A percentile compares a stretch with the other conserved stretches of the same genome.
Evolutionary conservation across 1,140 invertebrate genomes (phyloP).

Genomic region (Bombus breviceps): DNA sequence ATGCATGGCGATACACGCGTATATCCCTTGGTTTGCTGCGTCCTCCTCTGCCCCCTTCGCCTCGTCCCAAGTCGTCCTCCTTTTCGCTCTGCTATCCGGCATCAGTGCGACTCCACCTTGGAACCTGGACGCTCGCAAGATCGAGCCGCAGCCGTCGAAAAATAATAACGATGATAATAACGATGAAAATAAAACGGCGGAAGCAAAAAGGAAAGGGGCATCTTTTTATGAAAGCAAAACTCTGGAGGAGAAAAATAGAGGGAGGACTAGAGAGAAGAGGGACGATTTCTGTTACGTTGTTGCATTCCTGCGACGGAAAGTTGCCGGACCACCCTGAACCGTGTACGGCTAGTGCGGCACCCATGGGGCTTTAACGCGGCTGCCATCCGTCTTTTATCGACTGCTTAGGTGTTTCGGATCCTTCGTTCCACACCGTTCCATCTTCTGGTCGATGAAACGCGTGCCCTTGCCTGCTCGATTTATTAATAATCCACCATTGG

Average conservation of each 20-base stretch:
- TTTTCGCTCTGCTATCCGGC: constrained; percentile 59
- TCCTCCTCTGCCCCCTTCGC: background rate
- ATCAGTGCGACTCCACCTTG: constrained; percentile 69
- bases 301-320: constrained; percentile 80
- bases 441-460: background rate
- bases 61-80: constrained; percentile 52
- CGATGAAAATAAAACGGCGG: constrained; percentile 71
- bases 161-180: constrained; percentile 78
- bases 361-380: constrained; percentile 72
- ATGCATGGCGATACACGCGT: constrained; percentile 82
- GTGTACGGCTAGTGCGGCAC: constrained; percentile 59
- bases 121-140: constrained; percentile 67
- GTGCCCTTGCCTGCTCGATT: background rate
- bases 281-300: constrained; percentile 79
- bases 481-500: background rate
- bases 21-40: constrained; percentile 57
- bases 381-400: constrained; percentile 71
- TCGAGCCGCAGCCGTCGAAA: constrained; percentile 69
- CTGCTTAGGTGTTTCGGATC: constrained; percentile 41
- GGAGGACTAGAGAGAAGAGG: constrained; percentile 68
- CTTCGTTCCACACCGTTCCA: background rate
- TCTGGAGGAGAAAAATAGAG: constrained; percentile 62
- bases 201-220: background rate
- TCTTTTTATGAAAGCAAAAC: constrained; percentile 13
- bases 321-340: constrained; percentile 79